These are phyloP conservation scores for Brachycybe producta DNA, from an alignment of 2,888 invertebrate species.

Conservation along the genomic window DNA sequence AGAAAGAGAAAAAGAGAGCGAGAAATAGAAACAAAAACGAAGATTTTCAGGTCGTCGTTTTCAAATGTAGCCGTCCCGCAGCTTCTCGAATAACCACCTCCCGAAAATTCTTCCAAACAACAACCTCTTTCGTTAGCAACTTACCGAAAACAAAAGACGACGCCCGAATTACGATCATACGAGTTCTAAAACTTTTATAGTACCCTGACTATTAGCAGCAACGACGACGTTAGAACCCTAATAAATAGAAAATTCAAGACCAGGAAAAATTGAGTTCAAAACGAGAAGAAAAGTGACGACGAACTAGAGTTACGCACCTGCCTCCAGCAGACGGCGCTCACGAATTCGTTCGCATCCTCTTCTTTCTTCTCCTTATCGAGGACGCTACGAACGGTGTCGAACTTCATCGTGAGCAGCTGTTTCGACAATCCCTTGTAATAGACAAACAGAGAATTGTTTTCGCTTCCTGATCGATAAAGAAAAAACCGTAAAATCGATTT, in stretches of 20 bases:
- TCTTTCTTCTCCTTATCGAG: constrained; percentile 61
- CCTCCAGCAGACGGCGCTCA: constrained; percentile 89
- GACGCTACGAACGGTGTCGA: constrained; percentile 66
- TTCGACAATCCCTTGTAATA: constrained; percentile 82
- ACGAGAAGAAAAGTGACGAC: not conserved
- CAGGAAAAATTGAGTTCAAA: not conserved
- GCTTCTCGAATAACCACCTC: no score
- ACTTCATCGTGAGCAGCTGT: constrained; percentile 72
- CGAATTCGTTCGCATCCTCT: constrained; percentile 80
- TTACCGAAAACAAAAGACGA: no score
- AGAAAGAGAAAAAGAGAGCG: no score
- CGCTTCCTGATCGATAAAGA: constrained; percentile 44
- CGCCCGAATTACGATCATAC: constrained; percentile 46
- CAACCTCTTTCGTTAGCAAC: no score
- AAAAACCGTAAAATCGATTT: not conserved
- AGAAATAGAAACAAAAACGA: no score
- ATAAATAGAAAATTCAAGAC: not conserved
- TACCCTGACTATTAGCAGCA: constrained; percentile 87
- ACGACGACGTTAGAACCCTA: constrained; percentile 67
- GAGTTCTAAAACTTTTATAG: constrained; percentile 73
- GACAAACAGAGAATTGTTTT: constrained; percentile 82
- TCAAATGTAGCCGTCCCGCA: no score
- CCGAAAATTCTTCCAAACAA: no score
- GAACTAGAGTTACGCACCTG: constrained; percentile 31
- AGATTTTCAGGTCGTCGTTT: no score